phyloP scores from a whole-genome alignment of 2,113 vertebrate species.

The Copsychus sechellarum region DNA sequence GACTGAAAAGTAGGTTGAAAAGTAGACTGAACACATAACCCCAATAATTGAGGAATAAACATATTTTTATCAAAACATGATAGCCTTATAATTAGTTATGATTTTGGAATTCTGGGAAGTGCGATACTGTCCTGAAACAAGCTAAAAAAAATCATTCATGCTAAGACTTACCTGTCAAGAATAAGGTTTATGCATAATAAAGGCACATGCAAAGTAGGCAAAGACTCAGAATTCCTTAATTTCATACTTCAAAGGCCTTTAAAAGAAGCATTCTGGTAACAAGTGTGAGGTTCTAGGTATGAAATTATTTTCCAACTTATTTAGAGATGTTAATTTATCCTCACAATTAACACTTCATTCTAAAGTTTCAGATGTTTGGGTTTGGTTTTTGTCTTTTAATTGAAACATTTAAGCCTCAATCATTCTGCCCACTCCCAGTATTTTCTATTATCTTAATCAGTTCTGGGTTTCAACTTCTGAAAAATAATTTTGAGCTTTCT shows the following conservation, averaged over 20 bases:
- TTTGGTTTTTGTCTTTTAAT: not conserved
- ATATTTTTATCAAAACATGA: not conserved
- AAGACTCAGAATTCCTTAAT: not conserved
- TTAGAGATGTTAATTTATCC: not conserved
- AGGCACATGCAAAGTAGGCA: not conserved
- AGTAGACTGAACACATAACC: not conserved
- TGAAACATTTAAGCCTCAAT: not conserved
- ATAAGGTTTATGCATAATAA: not conserved
- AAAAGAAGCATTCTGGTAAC: not conserved
- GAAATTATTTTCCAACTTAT: not conserved
- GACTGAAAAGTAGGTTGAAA: not conserved
- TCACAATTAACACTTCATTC: not conserved
- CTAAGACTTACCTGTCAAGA: not conserved
- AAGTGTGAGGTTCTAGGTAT: not conserved
- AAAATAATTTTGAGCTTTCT: not conserved
- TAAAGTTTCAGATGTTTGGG: not conserved
- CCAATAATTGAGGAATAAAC: not conserved
- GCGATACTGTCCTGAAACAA: not conserved
- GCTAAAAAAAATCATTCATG: not conserved
- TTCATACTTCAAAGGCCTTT: not conserved
- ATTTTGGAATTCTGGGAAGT: not conserved
- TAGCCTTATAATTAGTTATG: not conserved
- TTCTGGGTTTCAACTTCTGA: not conserved
- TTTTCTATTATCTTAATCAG: not conserved
- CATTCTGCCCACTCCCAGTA: not conserved